phyloP scores from a whole-genome alignment of 2,888 invertebrate genomes.

The Syritta pipiens region DNA sequence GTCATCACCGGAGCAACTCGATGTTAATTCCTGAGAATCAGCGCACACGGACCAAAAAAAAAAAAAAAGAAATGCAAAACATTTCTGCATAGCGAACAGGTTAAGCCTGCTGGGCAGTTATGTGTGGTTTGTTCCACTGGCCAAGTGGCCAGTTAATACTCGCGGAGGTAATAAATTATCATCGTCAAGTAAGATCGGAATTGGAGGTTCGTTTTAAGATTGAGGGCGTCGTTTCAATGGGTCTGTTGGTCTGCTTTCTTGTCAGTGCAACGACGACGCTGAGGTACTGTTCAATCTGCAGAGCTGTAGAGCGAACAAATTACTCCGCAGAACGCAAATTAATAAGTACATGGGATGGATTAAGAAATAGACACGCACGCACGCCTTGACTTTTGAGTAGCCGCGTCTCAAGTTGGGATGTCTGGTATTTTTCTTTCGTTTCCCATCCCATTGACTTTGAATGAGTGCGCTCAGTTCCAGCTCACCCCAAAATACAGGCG shows the following conservation, averaged over 20 bases:
- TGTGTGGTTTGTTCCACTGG: conserved; percentile 7
- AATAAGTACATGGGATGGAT: conserved; percentile 45
- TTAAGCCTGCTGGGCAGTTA: conserved; percentile 18
- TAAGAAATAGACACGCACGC: conserved; percentile 55
- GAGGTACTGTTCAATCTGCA: not conserved
- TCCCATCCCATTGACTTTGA: conserved; percentile 21
- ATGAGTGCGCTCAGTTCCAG: not conserved
- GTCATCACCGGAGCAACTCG: too few relatives aligned
- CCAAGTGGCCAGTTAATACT: conserved; percentile 52
- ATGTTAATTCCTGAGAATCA: conserved; percentile 62
- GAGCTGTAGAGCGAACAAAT: conserved; percentile 30
- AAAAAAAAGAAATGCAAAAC: too few relatives aligned
- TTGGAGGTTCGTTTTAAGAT: conserved; percentile 49
- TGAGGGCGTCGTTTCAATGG: conserved; percentile 30
- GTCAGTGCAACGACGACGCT: not conserved
- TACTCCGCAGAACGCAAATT: conserved; percentile 49
- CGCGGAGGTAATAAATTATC: conserved; percentile 54
- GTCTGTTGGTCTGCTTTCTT: not conserved
- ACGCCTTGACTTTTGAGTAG: conserved; percentile 42
- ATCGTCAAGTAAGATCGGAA: conserved; percentile 33
- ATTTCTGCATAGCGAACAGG: conserved; percentile 23
- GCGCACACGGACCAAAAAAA: conserved; percentile 25
- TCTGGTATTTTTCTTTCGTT: conserved; percentile 22
- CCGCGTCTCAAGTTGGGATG: not conserved
- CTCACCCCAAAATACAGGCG: not conserved